These are phyloP conservation scores for Chiloscyllium punctatum DNA, from an alignment of 2,797 vertebrate species.

Conservation along the genomic window DNA sequence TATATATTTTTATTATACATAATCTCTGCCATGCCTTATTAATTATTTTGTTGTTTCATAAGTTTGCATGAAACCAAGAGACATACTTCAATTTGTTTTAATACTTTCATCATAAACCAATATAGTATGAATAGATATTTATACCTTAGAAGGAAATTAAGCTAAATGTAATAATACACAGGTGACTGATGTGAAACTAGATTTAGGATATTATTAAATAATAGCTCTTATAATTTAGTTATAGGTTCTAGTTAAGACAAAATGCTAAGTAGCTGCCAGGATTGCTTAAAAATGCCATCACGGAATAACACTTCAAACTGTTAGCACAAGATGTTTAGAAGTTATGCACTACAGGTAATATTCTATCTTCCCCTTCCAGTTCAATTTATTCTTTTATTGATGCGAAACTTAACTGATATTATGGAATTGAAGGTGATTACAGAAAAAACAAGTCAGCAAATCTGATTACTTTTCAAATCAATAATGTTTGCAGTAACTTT, in stretches of 20 bases:
- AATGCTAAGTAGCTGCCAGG: background rate
- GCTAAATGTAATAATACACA: background rate
- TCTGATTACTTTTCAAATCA: background rate
- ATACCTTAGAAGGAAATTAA: background rate
- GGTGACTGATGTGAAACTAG: background rate
- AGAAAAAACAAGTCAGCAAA: background rate
- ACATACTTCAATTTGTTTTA: background rate
- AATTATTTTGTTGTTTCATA: background rate
- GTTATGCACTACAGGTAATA: background rate
- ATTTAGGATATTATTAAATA: background rate
- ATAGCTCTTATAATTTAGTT: background rate
- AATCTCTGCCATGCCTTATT: background rate
- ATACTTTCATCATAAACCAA: background rate
- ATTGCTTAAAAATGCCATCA: background rate
- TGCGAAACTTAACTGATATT: background rate
- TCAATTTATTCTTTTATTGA: background rate
- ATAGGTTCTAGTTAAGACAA: background rate
- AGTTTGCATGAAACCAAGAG: background rate
- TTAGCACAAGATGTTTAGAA: background rate
- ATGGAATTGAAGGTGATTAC: background rate
- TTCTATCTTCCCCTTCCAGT: background rate
- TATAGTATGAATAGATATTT: background rate
- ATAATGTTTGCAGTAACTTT: background rate
- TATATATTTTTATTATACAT: background rate
- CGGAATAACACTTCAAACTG: background rate